Evolutionary conservation across 1,140 invertebrate species (phyloP).

Genomic region (Ganaspis sp.): DNA sequence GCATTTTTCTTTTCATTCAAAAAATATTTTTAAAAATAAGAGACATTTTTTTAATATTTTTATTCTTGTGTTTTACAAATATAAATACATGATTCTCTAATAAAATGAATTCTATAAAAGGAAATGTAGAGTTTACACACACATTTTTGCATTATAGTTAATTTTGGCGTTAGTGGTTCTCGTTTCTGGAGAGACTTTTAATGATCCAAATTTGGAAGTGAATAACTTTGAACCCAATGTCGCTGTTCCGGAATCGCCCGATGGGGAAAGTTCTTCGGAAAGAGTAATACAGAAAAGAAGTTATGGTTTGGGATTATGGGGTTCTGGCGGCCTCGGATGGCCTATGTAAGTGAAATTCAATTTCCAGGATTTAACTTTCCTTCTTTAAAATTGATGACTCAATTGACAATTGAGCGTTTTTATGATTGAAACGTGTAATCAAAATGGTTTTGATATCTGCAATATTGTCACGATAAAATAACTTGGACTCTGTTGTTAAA

Average conservation of each 20-base stretch:
- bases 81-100: no score
- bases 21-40: no score
- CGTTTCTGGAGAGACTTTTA: neutral
- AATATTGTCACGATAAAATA: neutral
- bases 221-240: neutral
- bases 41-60: no score
- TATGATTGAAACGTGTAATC: neutral
- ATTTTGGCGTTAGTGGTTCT: neutral
- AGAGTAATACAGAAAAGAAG: slow-evolving; percentile 62
- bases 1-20: no score
- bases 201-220: neutral
- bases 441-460: neutral
- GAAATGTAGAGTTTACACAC: no score
- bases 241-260: slow-evolving; percentile 32
- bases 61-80: no score
- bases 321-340: neutral
- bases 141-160: neutral
- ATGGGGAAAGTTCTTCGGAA: slow-evolving; percentile 36
- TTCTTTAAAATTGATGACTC: neutral
- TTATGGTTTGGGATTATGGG: slow-evolving; percentile 45
- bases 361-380: neutral
- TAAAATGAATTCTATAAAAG: no score
- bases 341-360: neutral
- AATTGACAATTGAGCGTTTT: neutral
- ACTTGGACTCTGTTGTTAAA: neutral